Evolutionary conservation across 2,888 invertebrate genomes (phyloP), one percentile per base, ranked within the genome.

Genomic region (Parnassius smintheus): DNA sequence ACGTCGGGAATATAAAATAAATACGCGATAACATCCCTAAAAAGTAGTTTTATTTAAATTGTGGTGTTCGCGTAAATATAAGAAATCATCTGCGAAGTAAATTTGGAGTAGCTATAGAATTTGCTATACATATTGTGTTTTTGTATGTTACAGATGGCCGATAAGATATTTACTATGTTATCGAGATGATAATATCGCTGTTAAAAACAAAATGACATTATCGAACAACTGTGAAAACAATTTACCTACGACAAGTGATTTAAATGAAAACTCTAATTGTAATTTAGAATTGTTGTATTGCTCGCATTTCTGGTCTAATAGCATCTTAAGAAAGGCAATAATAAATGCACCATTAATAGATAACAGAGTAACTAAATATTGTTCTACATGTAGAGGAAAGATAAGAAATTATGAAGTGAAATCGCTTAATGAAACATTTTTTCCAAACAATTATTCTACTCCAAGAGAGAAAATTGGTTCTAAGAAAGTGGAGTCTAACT

Each of bases 341-440:
- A 72, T 88, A 69, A 79, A 81, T 70, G 75, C 78, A 64, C 78
- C 82, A 52, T 70, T 72, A 67, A 74, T 72, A 60, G 79, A 88
- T 63, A 80, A 73, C 63, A 83, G 78, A 77, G 74, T 75, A 54
- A 81, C 84, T 65, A 85, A 83, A 72, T 84, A 88, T 71, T 91
- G 91, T 70, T 86, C 87, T 65, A 83, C 85, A 9, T 91, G 90
- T 73, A 85, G 77, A 70, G 89, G 88, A 60, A 91, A 91, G 78
- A 86, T 90, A 74, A 84, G 90, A 76, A 90, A 86, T 78, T 91
- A 91, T 80, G 83, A 88, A 72, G 70, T 91, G 62, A 83, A 78
- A 68, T 77, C 83, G 59, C 71, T 79, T 61, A 80, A 70, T 66
- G 67, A 75, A 58, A 77, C 63, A 66, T 91, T 91, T 72, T 70